Conservation (phyloP, 2,797 vertebrate genomes). For the Neoniphon sammara region DNA sequence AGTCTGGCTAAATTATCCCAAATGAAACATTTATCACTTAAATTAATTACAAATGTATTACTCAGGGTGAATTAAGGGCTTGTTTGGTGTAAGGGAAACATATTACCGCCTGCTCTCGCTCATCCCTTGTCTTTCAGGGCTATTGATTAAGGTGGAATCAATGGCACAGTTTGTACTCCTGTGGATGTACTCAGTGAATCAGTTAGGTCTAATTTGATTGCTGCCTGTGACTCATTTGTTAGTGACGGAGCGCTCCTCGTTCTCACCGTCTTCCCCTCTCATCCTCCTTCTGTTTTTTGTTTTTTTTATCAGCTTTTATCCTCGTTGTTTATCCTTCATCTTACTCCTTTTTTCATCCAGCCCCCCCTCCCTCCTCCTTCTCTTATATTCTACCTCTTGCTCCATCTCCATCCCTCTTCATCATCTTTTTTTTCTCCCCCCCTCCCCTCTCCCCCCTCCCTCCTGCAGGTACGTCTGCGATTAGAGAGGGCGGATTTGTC, state of each 20-base stretch:
- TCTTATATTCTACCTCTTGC: neutral
- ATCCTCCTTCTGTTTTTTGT: neutral
- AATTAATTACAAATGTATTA: constrained; percentile 59
- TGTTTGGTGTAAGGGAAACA: constrained; percentile 35
- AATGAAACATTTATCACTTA: constrained; percentile 61
- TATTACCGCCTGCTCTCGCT: constrained; percentile 10
- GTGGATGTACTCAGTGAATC: constrained; percentile 55
- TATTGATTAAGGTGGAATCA: constrained; percentile 64
- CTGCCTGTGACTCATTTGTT: constrained; percentile 45
- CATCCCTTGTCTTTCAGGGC: constrained; percentile 48
- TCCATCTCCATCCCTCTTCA: neutral
- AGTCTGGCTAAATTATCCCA: constrained; percentile 50
- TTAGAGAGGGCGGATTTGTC: constrained; percentile 43
- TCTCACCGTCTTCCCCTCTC: neutral
- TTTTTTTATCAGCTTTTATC: neutral
- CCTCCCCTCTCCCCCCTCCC: constrained; percentile 2
- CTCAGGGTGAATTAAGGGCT: constrained; percentile 56
- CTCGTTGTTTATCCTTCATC: no score
- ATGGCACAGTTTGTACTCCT: constrained; percentile 49
- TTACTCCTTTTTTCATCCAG: neutral
- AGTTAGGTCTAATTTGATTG: constrained; percentile 44
- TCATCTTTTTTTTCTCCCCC: neutral
- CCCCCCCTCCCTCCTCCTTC: neutral
- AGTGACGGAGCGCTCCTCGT: constrained; percentile 11
- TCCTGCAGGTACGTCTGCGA: constrained; percentile 23